Percentiles rank a stretch among this genome's conserved stretches.
Evolutionary conservation across 2,113 vertebrate species (phyloP).

Genomic region (Pseudonaja textilis): DNA sequence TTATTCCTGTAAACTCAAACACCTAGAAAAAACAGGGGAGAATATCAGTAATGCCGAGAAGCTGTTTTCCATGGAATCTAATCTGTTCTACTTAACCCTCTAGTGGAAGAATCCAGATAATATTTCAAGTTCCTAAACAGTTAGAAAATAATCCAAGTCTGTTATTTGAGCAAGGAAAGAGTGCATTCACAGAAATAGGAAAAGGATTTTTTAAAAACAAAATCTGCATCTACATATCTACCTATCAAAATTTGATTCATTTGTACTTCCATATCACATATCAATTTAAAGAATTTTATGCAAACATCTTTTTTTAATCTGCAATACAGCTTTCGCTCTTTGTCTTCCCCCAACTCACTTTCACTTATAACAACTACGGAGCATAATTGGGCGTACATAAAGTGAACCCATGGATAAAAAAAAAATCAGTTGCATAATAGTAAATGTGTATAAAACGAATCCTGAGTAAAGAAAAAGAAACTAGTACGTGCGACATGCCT

Average conservation of each 20-base stretch:
- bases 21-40: not conserved
- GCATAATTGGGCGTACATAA: not conserved
- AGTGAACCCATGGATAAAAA: not conserved
- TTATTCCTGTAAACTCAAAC: not conserved
- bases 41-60: not conserved
- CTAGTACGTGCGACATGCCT: not conserved
- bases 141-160: not conserved
- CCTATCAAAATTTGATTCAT: not conserved
- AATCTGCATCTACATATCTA: not conserved
- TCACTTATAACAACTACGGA: not conserved
- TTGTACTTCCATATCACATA: not conserved
- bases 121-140: not conserved
- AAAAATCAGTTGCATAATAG: not conserved
- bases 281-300: not conserved
- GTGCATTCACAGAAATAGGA: not conserved
- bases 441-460: not conserved
- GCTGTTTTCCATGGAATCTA: not conserved
- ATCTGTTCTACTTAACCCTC: not conserved
- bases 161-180: not conserved
- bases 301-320: not conserved
- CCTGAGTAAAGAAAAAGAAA: not conserved
- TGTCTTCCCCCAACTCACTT: not conserved
- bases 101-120: not conserved
- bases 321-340: not conserved
- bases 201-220: not conserved